Evolutionary conservation across 2,888 invertebrate species (phyloP), one percentile per base, ranked within the genome.

Genomic region (Eupithecia pulchellata): DNA sequence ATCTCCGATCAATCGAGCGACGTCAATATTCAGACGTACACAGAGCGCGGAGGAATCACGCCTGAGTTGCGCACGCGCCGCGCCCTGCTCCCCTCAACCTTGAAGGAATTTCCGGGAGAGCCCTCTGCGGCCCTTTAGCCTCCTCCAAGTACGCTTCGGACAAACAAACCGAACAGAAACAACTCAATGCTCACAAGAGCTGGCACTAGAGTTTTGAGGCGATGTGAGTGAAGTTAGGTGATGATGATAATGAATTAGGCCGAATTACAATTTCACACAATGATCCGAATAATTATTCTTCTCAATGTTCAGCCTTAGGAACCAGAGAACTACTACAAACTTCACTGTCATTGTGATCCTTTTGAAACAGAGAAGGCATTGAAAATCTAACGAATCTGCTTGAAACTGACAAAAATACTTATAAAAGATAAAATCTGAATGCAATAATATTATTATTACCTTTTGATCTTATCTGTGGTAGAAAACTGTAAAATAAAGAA

Each of bases 21-120:
- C 57, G 5, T 29, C 57, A 29, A 29, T 29, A 29, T 6, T 57
- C 57, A 27, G 57, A 57, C 17, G 29, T 8, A 8, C 32, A 32
- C 32, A 13, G 32, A 25, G 25, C 30, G 20, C 52, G 8, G 36
- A 65, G 74, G 76, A 76, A 62, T 27, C 67, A 73, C 73, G 77
- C 72, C 57, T 73, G 73, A 75, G 73, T 66, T 66, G 64, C 25
- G 61, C 60, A n/a, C 32, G 30, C 67, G 71, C 69, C 6, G 61
- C 64, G 61, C 74, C 71, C 73, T 66, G 62, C 68, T 67, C 30
- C 69, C 69, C 66, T 71, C 76, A 77, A 76, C 76, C 77, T 77
- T 76, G 77, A 76, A 77, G 74, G 47, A 34, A 75, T 68, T 73
- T 77, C 77, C 77, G 73, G 73, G 70, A 68, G 66, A 62, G 72